Evolutionary conservation across 2,888 invertebrate genomes (phyloP), one percentile per base, ranked within the genome.

Genomic region (Lithosia quadra): DNA sequence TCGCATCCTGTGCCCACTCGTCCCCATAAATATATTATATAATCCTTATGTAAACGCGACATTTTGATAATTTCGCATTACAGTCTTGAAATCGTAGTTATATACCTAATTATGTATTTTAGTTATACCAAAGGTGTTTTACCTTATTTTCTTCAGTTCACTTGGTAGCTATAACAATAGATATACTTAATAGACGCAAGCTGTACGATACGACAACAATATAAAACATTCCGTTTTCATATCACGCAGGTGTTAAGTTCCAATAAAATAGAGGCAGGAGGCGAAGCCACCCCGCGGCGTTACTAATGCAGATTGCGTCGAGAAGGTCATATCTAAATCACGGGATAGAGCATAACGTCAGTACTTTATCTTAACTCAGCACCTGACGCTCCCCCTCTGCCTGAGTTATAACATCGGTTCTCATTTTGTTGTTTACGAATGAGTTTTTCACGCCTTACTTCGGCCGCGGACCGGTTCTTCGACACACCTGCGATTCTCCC

Each of bases 261-360:
- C 77, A 86, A 84, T 87, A 87, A 86, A 88, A 85, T 81, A 81
- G 63, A 68, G 71, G 73, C 43, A 68, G 70, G 78, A 53, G 75
- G 72, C 72, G 74, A 63, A 71, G 72, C 82, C 66, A 71, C 77
- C 74, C 77, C 75, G 76, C 69, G 72, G 83, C 82, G 87, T 90
- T 89, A 88, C 89, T 91, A 92, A 92, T 90, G 91, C 91, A 91
- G 91, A 92, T 92, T 92, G 91, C 89, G 91, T 91, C 90, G 88
- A 88, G 87, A 89, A 91, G 92, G 92, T 91, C 92, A 91, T 91
- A 90, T 92, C 93, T 93, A 93, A 94, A 94, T 93, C 93, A 92
- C 90, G 83, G 92, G 84, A 88, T 90, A 88, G 88, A 88, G 88
- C 87, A 90, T 88, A 90, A 89, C 91, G 92, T 89, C 90, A 90